Evolutionary conservation across 2,797 vertebrate species (phyloP).

Genomic region (Cuculus canorus): DNA sequence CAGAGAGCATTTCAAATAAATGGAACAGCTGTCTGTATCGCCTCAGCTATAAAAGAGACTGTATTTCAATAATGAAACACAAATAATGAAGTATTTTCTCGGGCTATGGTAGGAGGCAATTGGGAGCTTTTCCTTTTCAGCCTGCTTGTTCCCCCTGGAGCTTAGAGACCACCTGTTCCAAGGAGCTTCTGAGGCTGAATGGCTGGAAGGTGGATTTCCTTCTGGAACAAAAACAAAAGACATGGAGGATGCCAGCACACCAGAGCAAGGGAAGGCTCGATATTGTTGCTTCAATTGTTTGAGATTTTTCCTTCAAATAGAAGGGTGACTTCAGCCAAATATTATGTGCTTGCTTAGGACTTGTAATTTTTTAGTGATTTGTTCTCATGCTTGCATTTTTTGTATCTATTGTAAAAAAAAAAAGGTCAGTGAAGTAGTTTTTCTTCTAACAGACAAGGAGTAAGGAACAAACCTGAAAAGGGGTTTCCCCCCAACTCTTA

Average conservation of each 20-base stretch:
- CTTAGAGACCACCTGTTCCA: constrained; percentile 66
- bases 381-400: neutral
- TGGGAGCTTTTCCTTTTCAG: constrained; percentile 48
- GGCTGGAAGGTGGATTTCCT: constrained; percentile 30
- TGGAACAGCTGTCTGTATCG: constrained; percentile 61
- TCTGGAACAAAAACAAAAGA: neutral
- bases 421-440: neutral
- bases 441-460: neutral
- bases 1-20: constrained; percentile 58
- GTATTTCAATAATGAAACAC: constrained; percentile 70
- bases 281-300: neutral
- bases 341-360: neutral
- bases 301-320: neutral
- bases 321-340: neutral
- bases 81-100: constrained; percentile 56
- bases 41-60: constrained; percentile 63
- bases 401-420: neutral
- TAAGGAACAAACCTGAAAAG: neutral
- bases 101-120: neutral
- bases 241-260: neutral
- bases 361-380: neutral
- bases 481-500: neutral
- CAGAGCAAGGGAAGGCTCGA: neutral
- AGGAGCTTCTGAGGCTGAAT: constrained; percentile 36
- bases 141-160: constrained; percentile 20